phyloP scores from a whole-genome alignment of 2,888 invertebrate species.

The Chrysotoxum bicinctum region DNA sequence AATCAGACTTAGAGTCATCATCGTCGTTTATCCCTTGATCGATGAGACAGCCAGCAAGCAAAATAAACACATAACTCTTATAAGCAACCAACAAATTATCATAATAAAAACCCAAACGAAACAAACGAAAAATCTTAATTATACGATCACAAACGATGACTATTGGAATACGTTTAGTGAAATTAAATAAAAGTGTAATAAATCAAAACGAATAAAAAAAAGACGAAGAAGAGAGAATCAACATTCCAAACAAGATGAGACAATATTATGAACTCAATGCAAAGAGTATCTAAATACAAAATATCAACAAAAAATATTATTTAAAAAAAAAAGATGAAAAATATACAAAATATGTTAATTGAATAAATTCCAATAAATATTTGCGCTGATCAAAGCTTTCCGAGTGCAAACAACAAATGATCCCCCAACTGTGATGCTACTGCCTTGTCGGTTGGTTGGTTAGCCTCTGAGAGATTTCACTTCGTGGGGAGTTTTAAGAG shows the following conservation, averaged over 20 bases:
- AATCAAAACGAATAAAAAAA: constrained; percentile 42
- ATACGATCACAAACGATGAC: constrained; percentile 19
- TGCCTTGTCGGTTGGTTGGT: neutral
- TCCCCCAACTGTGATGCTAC: neutral
- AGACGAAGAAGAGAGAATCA: constrained; percentile 19
- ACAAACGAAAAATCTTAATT: constrained; percentile 43
- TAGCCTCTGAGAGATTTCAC: neutral
- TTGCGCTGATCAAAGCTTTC: constrained; percentile 41
- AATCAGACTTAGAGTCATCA: constrained; percentile 37
- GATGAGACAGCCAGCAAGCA: constrained; percentile 43
- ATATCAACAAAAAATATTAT: constrained; percentile 22
- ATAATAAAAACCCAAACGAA: constrained; percentile 20
- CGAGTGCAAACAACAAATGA: constrained; percentile 19
- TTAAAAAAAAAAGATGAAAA: constrained; percentile 23
- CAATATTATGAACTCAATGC: constrained; percentile 47
- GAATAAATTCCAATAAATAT: constrained; percentile 55
- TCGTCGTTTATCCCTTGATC: constrained; percentile 45
- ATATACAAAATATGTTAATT: constrained; percentile 61
- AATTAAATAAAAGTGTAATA: constrained; percentile 60
- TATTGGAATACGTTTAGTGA: constrained; percentile 39
- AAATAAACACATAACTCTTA: constrained; percentile 18
- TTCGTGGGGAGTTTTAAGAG: constrained; percentile 6
- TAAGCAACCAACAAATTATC: constrained; percentile 1
- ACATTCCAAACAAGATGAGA: constrained; percentile 61
- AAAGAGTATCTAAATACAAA: constrained; percentile 31